phyloP scores from a whole-genome alignment of 2,888 invertebrate genomes.

The Pheosia gnoma region DNA sequence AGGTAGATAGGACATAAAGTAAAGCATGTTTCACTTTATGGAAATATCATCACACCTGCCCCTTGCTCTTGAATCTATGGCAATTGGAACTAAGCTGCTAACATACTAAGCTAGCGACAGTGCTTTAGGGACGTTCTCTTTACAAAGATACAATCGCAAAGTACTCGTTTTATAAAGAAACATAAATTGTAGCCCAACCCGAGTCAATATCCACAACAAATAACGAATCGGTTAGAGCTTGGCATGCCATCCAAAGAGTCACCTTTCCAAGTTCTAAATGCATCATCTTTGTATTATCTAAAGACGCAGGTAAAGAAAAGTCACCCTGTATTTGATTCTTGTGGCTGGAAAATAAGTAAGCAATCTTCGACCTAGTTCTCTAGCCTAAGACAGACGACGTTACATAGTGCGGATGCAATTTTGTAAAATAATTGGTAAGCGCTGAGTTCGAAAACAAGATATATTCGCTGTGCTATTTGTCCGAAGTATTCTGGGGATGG shows the following conservation, averaged over 20 bases:
- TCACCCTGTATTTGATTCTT: background rate
- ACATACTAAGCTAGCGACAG: too few species aligned
- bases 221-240: background rate
- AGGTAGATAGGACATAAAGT: background rate
- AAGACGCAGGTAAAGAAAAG: background rate
- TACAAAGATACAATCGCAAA: too few species aligned
- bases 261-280: too few species aligned
- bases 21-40: background rate
- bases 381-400: background rate
- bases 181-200: background rate
- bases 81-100: too few species aligned
- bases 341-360: background rate
- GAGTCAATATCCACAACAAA: background rate
- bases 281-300: background rate
- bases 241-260: too few species aligned
- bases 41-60: background rate
- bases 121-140: too few species aligned
- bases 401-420: slow-evolving; percentile 5
- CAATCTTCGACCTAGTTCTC: slow-evolving; percentile 14
- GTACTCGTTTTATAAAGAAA: too few species aligned
- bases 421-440: slow-evolving; percentile 16
- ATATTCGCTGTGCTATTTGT: slow-evolving; percentile 40
- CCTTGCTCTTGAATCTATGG: too few species aligned
- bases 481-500: slow-evolving; percentile 43
- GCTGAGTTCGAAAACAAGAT: slow-evolving; percentile 28